Evolutionary conservation across 92 coral and sea anemone genomes (phyloP), one percentile per base, ranked within the genome.

Genomic region (Ricordea florida): DNA sequence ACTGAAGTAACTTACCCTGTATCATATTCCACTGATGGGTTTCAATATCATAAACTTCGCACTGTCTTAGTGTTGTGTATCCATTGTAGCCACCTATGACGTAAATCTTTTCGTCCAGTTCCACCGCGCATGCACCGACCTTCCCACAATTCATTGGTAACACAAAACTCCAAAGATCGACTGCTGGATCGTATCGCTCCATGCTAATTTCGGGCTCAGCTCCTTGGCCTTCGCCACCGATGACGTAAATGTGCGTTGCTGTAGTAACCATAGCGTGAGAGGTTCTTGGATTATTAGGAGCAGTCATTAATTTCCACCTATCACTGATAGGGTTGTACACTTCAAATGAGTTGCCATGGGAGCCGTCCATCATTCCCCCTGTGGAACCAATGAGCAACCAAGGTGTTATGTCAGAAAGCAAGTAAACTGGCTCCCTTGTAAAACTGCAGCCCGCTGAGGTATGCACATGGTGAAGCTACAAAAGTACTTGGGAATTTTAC

Each of bases 71-170:
- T 16, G 88, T 84, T 35, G 60, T 76, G 68, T 91, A 89, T 4
- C 97, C 97, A 66, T 85, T 87, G 28, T 85, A 51, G 2, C 97
- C 97, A 11, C 97, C 97, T 32, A 91, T 83, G 27, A 87, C 93
- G 24, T 82, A 63, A 22, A 91, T 72, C 45, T 61, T 76, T 16
- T 82, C 63, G 23, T 84, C 78, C 28, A 76, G 33, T 14, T 74
- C 90, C 44, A 83, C 93, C 10, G 85, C 97, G 83, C 97, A 87
- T 24, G 97, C 84, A 6, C 90, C 97, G 26, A 75, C 88, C 57
- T 83, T 91, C 15, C 97, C 97, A 32, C 89, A 78, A 42, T 85
- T 87, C 93, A 91, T 87, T 26, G 97, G 97, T 55, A 82, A 61
- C 13, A 89, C 85, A 42, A 91, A 91, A 44, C 90, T 83, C 97